Evolutionary conservation across 2,888 invertebrate genomes (phyloP).

Genomic region (Teinopalpus imperialis): DNA sequence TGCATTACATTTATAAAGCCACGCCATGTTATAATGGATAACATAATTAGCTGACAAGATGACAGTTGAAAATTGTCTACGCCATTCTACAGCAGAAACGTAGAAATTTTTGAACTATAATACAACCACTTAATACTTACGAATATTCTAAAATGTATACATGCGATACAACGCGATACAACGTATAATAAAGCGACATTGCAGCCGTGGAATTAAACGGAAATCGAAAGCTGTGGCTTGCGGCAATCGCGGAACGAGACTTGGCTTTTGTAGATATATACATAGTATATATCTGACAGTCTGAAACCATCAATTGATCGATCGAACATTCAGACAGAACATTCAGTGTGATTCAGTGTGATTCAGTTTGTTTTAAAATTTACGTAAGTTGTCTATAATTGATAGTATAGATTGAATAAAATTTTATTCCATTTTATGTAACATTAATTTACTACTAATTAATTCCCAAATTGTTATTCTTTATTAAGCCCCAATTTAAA

Average conservation of each 20-base stretch:
- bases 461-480: not conserved
- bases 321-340: constrained; percentile 11
- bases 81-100: constrained; percentile 23
- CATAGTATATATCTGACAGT: constrained; percentile 24
- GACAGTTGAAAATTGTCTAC: constrained; percentile 8
- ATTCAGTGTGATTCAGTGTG: too few relatives aligned
- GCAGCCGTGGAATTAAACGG: constrained; percentile 64
- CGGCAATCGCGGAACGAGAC: constrained; percentile 38
- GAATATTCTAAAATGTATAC: too few relatives aligned
- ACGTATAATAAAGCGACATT: constrained; percentile 27
- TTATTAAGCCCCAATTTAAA: constrained; percentile 12
- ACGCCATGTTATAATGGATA: constrained; percentile 41
- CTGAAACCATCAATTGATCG: constrained; percentile 24
- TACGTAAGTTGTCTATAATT: too few relatives aligned
- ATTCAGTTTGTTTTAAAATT: too few relatives aligned
- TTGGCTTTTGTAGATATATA: constrained; percentile 27
- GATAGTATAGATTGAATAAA: too few relatives aligned
- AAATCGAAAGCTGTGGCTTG: constrained; percentile 72
- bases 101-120: too few relatives aligned
- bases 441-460: not conserved
- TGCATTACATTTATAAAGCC: constrained; percentile 6
- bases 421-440: not conserved
- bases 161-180: too few relatives aligned
- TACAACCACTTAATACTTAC: too few relatives aligned
- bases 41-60: constrained; percentile 40